Evolutionary conservation across 1,140 invertebrate genomes (phyloP), one percentile per base, ranked within the genome.

Genomic region (Zaprionus gabonicus): DNA sequence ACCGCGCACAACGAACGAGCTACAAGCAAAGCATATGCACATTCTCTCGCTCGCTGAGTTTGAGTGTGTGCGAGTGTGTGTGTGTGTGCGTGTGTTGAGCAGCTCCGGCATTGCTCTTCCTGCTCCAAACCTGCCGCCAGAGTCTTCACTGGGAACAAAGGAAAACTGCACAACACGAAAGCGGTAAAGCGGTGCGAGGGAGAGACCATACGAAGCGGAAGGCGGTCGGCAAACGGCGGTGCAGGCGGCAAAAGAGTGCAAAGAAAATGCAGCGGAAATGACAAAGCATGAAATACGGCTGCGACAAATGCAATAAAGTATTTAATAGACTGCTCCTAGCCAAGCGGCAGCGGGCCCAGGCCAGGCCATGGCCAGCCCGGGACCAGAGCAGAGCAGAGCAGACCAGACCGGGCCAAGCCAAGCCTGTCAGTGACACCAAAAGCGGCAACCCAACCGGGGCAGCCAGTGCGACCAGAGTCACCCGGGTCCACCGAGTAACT

Each of bases 291-390:
- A 90, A 90, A 90, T 90, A 84, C 81, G 83, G 80, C 87, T 91
- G 81, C 88, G 83, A 87, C 83, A 91, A 91, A 91, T 91, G 87
- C 87, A 91, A 91, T 91, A 91, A 91, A 91, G 88, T 84, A 91
- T 91, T 91, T 91, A 91, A 91, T 91, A 91, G 87, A 91, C 87
- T 91, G 85, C 75, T 87, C 75, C 84, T 88, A 84, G 85, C 65
- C 83, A 57, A 72, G 17, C 60, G 57, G 41, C 41, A 41, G 38
- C 59, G 36, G 28, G 34, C 9, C 44, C 55, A 23, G 44, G 38
- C 56, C 65, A 71, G 41, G 31, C 56, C 64, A 53, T 31, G 31
- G 41, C 34, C 53, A 56, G 71, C 34, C 69, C 59, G 34, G 41
- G 34, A 23, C 57, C 55, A 34, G 28, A 36, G 34, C 44, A 58